phyloP scores from a whole-genome alignment of 2,888 invertebrate genomes.

The Spilosoma lubricipeda region DNA sequence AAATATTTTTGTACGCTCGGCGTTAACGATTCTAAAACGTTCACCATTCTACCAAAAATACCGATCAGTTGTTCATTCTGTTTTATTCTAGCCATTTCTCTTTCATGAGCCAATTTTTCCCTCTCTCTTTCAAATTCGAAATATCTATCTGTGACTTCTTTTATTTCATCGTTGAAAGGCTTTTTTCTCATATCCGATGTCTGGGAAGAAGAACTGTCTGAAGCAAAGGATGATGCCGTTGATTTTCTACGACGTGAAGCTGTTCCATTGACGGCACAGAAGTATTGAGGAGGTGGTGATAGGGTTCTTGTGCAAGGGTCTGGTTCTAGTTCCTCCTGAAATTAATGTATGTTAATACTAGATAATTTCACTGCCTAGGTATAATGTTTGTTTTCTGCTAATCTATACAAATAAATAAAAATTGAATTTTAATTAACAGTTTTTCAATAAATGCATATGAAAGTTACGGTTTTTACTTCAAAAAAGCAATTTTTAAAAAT shows the following conservation, averaged over 20 bases:
- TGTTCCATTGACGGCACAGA: slow-evolving; percentile 4
- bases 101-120: slow-evolving; percentile 42
- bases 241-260: slow-evolving; percentile 17
- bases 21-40: slow-evolving; percentile 45
- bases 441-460: too few species aligned
- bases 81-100: slow-evolving; percentile 48
- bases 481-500: too few species aligned
- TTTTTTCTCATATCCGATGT: slow-evolving; percentile 27
- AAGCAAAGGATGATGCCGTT: slow-evolving; percentile 9
- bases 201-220: slow-evolving; percentile 17
- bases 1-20: slow-evolving; percentile 43
- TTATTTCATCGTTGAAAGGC: slow-evolving; percentile 19
- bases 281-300: slow-evolving; percentile 16
- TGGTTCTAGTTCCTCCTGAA: slow-evolving; percentile 14
- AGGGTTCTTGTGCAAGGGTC: slow-evolving; percentile 12
- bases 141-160: slow-evolving; percentile 40
- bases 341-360: background rate
- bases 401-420: too few species aligned
- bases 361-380: background rate
- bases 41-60: slow-evolving; percentile 42
- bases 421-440: too few species aligned
- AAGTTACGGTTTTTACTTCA: too few species aligned
- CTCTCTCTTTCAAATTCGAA: slow-evolving; percentile 45
- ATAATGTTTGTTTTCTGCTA: background rate
- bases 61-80: slow-evolving; percentile 42